These are phyloP conservation scores for Camptogramma bilineatum DNA, from an alignment of 2,888 invertebrate species.

Conservation along the genomic window DNA sequence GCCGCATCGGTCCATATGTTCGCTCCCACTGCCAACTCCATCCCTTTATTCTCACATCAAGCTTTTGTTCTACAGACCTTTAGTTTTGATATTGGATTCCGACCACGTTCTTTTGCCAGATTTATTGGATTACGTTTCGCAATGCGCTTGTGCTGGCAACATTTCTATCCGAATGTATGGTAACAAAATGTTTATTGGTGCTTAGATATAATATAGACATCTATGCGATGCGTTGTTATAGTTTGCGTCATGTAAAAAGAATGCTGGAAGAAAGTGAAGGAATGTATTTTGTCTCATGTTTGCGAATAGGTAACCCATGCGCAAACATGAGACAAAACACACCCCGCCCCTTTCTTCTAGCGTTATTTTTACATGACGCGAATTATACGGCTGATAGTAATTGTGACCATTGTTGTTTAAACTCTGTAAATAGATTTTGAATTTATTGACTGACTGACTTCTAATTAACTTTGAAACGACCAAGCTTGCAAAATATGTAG, in stretches of 20 bases:
- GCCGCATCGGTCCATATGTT: constrained; percentile 22
- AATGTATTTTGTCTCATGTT: too few species aligned
- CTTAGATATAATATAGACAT: too few species aligned
- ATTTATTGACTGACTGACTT: neutral
- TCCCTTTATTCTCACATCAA: constrained; percentile 67
- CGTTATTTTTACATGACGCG: too few species aligned
- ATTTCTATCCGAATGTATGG: constrained; percentile 37
- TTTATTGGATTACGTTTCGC: constrained; percentile 58
- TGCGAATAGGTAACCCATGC: too few species aligned
- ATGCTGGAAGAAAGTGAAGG: too few species aligned
- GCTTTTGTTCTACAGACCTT: constrained; percentile 67
- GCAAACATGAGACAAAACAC: too few species aligned
- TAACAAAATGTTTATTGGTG: constrained; percentile 35
- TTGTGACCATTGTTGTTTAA: neutral
- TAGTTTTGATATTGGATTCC: constrained; percentile 65
- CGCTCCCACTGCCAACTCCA: constrained; percentile 52
- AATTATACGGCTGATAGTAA: neutral
- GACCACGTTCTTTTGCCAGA: constrained; percentile 57
- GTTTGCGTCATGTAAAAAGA: too few species aligned
- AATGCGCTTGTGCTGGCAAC: constrained; percentile 48
- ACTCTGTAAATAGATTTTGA: neutral
- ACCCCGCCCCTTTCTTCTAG: too few species aligned
- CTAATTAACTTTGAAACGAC: neutral
- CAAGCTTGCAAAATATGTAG: neutral
- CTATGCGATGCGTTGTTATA: constrained; percentile 9